Percentiles rank a stretch among this genome's conserved stretches.
phyloP scores from a whole-genome alignment of 2,888 invertebrate genomes.

The Caenorhabditis sp. region DNA sequence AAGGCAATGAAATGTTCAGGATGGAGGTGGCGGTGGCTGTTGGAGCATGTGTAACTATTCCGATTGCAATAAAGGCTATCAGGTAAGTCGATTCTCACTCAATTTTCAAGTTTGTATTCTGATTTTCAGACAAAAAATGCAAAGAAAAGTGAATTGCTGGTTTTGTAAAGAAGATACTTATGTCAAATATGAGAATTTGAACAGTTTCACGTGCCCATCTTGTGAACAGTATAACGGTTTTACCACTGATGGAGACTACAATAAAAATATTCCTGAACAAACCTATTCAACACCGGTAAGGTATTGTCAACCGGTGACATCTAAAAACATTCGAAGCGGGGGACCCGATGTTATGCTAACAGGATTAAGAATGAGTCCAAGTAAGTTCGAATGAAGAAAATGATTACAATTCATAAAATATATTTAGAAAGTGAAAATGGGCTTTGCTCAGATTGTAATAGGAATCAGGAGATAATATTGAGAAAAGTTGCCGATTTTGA shows the following conservation, averaged over 20 bases:
- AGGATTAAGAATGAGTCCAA: conserved; percentile 26
- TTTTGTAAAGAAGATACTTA: conserved; percentile 47
- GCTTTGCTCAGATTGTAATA: conserved; percentile 52
- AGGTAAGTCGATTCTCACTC: conserved; percentile 12
- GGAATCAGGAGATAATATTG: conserved; percentile 47
- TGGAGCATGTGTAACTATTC: conserved; percentile 16
- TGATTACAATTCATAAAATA: too few relatives aligned
- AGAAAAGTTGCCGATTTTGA: conserved; percentile 49
- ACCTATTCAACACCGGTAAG: conserved; percentile 5
- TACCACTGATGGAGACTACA: conserved; percentile 55
- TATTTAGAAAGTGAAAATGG: conserved; percentile 46
- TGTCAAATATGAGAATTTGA: conserved; percentile 30
- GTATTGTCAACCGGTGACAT: conserved; percentile 16
- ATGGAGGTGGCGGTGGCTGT: conserved; percentile 35
- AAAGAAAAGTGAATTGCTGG: conserved; percentile 55
- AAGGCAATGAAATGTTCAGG: background rate
- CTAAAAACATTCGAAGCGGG: background rate
- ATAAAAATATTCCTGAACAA: conserved; percentile 42
- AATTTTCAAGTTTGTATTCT: too few relatives aligned
- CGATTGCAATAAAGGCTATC: conserved; percentile 12
- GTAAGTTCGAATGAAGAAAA: conserved; percentile 7
- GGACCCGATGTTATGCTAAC: conserved; percentile 5
- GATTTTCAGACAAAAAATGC: conserved; percentile 26
- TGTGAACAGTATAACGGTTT: conserved; percentile 64
- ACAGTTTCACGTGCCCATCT: conserved; percentile 48